Base-by-base conservation (phyloP, 2,113 vertebrate species). In the Genyomyrus donnyi region DNA sequence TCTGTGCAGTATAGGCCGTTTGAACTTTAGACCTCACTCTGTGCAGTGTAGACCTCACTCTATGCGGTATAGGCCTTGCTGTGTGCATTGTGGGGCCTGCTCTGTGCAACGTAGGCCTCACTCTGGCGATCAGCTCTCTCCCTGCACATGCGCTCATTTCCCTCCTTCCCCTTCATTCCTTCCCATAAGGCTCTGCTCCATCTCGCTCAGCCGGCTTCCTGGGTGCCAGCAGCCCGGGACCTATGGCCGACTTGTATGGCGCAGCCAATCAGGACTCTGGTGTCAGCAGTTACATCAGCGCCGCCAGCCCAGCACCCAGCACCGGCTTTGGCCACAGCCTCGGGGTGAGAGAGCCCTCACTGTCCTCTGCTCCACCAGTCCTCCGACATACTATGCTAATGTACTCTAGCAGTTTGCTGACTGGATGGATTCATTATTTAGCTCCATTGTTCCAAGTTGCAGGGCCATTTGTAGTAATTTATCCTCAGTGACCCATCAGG, bases 221-320 rank as follows among this genome's bases (percentile, higher is more conserved):
- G 94, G 98, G 98, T 90, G 98, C 98, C 86, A 99, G 97, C 95
- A 99, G 98, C 93, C 98, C 98, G 0, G 98, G 98, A 85, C 98
- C 98, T 1, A 99, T 99, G 98, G 98, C 98, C 0, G 98, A 99
- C 92, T 96, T 99, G 89, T 99, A 99, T 0, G 98, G 97, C 90
- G 96, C 97, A 0, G 97, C 98, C 95, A 97, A 96, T 93, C 98
- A 99, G 96, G 98, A 99, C 93, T 99, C 98, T 0, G 97, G 98
- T 45, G 97, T 99, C 94, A 98, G 98, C 96, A 99, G 98, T 95
- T 99, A 99, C 96, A 97, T 99, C 96, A 99, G 98, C 0, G 98
- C 98, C 93, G 98, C 98, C 58, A 99, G 98, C 93, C 98, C 98
- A 0, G 97, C 97, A 91, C 98, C 98, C 0, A 99, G 97, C 96